Evolutionary conservation across 2,888 invertebrate genomes (phyloP), one percentile per base, ranked within the genome.

Genomic region (Platycheirus albimanus): DNA sequence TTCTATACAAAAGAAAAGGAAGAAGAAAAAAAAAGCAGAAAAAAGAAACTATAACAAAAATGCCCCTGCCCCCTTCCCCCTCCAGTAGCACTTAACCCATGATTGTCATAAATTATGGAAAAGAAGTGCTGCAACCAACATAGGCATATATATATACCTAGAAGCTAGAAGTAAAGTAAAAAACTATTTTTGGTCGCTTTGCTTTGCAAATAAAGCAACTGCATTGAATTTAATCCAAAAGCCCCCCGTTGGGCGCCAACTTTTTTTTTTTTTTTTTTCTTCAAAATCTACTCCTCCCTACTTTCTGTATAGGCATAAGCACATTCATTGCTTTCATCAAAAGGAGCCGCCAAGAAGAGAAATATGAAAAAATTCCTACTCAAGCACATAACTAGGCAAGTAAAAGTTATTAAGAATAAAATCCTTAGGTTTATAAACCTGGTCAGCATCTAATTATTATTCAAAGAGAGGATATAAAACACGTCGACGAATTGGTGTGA

Each of bases 21-120:
- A 36, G 3, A 6, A 10, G 1, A 33, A 33, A 33, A 24, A 6
- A 24, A 24, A 24, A 24, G 6, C 11, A 2, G 11, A 11, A 17
- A 61, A 45, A 43, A 17, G 43, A 61, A 43, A 28, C 11, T 20
- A 13, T 20, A 19, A 8, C 43, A 17, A n/a, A 5, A 5, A 10
- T 47, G 43, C 24, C 51, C n/a, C 13, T 7, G n/a, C 5, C 28
- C 4, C 8, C 10, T n/a, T 2, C 24, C 36, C 19, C 38, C 45
- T 51, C 51, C 10, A 41, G 20, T 45, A 33, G 30, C 75, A 76
- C 70, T 80, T 80, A 76, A 81, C 70, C 66, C 51, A 38, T 66
- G 70, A 76, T 76, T 76, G 80, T 81, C 52, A 61, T 38, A 64
- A 56, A 70, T 70, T 45, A 75, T 51, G n/a, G 38, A 30, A 15